These are phyloP conservation scores for Trichacis sp. DNA, from an alignment of 2,888 invertebrate genomes.

Conservation along the genomic window DNA sequence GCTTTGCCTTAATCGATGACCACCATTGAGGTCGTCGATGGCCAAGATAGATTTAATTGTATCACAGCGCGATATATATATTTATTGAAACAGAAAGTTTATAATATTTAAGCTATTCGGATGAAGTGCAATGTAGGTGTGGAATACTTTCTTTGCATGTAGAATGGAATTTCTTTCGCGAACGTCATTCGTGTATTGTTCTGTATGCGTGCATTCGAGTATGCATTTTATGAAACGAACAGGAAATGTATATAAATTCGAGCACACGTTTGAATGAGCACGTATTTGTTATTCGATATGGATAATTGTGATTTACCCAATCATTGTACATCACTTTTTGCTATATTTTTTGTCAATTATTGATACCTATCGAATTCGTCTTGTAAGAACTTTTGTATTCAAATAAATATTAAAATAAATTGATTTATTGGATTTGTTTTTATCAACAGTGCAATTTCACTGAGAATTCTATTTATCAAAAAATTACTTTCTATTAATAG, in stretches of 20 bases:
- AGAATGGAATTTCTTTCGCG: background rate
- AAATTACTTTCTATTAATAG: too few relatives aligned
- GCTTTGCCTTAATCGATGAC: background rate
- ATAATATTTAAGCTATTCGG: background rate
- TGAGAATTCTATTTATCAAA: too few relatives aligned
- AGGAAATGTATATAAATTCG: background rate
- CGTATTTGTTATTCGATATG: too few relatives aligned
- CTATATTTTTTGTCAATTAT: background rate
- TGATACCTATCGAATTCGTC: background rate
- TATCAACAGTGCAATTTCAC: too few relatives aligned
- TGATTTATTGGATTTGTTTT: background rate
- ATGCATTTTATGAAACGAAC: too few relatives aligned
- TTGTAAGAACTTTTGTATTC: background rate
- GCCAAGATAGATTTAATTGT: conserved; percentile 2
- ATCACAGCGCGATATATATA: conserved; percentile 1
- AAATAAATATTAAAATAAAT: background rate
- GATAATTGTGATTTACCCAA: too few relatives aligned
- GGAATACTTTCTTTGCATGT: background rate
- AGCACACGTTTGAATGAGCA: background rate
- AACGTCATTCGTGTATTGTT: background rate
- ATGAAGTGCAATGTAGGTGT: background rate
- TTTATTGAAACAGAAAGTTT: background rate
- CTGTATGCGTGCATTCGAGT: background rate
- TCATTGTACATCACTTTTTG: background rate
- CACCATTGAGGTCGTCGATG: background rate